These are phyloP conservation scores for Argentina silus DNA, from an alignment of 2,797 vertebrate genomes.

Conservation along the genomic window DNA sequence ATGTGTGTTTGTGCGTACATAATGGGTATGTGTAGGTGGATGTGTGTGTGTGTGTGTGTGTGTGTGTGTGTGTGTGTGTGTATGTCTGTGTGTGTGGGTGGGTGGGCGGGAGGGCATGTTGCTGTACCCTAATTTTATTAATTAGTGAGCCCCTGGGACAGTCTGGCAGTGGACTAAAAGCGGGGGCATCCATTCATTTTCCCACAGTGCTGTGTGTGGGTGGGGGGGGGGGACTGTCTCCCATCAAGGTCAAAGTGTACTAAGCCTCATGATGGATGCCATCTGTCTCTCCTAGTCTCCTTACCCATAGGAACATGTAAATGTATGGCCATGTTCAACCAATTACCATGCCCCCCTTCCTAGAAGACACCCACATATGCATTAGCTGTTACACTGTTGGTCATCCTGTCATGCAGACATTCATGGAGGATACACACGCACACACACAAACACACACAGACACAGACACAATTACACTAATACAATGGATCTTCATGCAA, in stretches of 20 bases:
- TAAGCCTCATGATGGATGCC: slow-evolving; percentile 31
- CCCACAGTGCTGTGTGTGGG: slow-evolving; percentile 10
- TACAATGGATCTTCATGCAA: background rate
- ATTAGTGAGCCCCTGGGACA: slow-evolving; percentile 21
- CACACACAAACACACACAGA: background rate
- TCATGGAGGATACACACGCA: background rate
- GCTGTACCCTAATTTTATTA: slow-evolving; percentile 27
- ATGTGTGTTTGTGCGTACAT: background rate
- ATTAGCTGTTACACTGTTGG: background rate
- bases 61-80: background rate
- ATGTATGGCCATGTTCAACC: slow-evolving; percentile 3
- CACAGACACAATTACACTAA: background rate
- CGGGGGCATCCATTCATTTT: slow-evolving; percentile 4
- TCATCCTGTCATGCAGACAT: background rate
- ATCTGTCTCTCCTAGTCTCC: slow-evolving; percentile 27
- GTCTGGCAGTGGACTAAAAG: slow-evolving; percentile 10
- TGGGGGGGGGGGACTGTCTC: background rate
- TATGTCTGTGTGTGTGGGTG: background rate
- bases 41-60: background rate
- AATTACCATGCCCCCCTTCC: slow-evolving; percentile 1
- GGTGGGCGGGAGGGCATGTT: background rate
- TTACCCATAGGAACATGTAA: background rate
- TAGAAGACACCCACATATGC: background rate
- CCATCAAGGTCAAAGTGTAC: slow-evolving; percentile 22
- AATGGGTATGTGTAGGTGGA: background rate